These are phyloP conservation scores for Chironex yamaguchii DNA, from an alignment of 30 jellyfish, hydroid and myxozoan genomes.

Conservation along the genomic window DNA sequence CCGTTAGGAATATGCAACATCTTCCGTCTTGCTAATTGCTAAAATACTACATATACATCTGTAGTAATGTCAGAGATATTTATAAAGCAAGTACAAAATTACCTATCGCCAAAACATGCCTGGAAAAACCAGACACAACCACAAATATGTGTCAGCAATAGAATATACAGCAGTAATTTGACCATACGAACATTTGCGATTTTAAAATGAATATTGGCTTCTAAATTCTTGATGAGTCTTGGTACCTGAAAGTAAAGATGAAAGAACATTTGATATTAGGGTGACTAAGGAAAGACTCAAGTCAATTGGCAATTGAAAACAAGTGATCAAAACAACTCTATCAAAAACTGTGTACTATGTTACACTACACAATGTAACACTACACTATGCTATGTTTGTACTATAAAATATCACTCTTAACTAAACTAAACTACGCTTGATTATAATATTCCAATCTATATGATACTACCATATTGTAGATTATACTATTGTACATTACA, in stretches of 20 bases:
- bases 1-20: too few relatives aligned
- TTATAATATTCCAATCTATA: too few relatives aligned
- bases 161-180: slow-evolving; percentile 48
- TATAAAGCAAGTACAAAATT: not conserved
- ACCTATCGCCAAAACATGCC: slow-evolving; percentile 79
- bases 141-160: slow-evolving; percentile 58
- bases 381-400: too few relatives aligned
- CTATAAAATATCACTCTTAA: too few relatives aligned
- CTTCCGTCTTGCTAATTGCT: not conserved
- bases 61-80: not conserved
- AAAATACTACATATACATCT: not conserved
- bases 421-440: too few relatives aligned
- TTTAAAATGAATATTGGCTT: slow-evolving; percentile 43
- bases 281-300: too few relatives aligned
- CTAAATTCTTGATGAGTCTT: slow-evolving; percentile 21
- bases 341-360: too few relatives aligned
- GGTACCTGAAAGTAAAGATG: slow-evolving; percentile 52
- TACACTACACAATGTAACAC: too few relatives aligned
- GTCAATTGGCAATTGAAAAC: too few relatives aligned
- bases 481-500: too few relatives aligned
- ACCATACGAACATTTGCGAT: slow-evolving; percentile 30
- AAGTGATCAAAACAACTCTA: too few relatives aligned
- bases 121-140: slow-evolving; percentile 80
- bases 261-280: not conserved
- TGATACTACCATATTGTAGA: too few relatives aligned